Evolutionary conservation across 2,797 vertebrate genomes (phyloP).

Genomic region (Acestrorhynchus altus): DNA sequence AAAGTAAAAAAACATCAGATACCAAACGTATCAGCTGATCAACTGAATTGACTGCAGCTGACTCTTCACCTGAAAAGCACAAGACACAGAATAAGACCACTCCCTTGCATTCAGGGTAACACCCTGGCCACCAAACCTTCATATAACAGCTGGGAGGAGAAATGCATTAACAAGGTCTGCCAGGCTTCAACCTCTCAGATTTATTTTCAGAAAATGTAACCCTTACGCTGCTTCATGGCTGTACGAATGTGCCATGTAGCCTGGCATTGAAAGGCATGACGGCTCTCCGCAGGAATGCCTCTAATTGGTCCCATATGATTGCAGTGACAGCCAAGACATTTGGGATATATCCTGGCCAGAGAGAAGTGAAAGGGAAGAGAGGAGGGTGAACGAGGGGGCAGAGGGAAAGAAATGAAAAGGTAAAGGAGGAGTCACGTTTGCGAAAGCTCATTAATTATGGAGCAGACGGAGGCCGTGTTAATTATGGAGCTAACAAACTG

Average conservation of each 20-base stretch:
- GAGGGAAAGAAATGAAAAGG: background rate
- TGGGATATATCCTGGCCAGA: background rate
- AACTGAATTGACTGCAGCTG: too few species aligned
- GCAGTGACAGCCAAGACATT: constrained; percentile 20
- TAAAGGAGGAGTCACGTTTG: background rate
- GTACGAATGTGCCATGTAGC: constrained; percentile 1
- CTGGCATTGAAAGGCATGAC: constrained; percentile 29
- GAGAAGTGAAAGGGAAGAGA: background rate
- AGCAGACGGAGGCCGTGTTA: background rate
- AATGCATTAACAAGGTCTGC: background rate
- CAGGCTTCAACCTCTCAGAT: background rate
- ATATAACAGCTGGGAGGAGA: background rate
- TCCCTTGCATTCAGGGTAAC: too few species aligned
- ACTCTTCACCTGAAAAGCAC: too few species aligned
- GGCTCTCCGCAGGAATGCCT: constrained; percentile 25
- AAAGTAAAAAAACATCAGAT: too few species aligned
- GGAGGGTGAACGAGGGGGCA: background rate
- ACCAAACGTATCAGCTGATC: too few species aligned
- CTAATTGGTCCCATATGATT: constrained; percentile 39
- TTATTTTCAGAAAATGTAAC: background rate
- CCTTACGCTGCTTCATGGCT: background rate
- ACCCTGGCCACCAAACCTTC: background rate
- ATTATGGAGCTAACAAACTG: background rate
- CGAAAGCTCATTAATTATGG: background rate
- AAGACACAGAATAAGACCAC: too few species aligned